phyloP scores from a whole-genome alignment of 2,113 vertebrate species.

The Aphelocoma coerulescens region DNA sequence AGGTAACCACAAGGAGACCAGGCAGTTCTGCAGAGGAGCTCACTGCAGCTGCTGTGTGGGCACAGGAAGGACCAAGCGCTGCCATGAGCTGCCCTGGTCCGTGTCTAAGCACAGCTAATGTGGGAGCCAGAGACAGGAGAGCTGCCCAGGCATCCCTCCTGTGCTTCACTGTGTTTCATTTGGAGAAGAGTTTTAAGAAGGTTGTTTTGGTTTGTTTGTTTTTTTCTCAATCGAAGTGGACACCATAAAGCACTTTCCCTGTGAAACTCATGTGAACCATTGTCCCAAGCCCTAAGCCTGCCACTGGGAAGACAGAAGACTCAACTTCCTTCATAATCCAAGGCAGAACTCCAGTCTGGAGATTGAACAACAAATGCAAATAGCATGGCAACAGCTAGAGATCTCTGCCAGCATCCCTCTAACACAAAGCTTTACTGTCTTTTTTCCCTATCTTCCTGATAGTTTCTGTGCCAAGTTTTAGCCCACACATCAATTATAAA shows the following conservation, averaged over 20 bases:
- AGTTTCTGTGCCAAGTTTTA: conserved; percentile 33
- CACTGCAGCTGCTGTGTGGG: neutral
- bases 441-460: neutral
- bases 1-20: neutral
- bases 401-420: neutral
- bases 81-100: rapidly evolving
- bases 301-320: neutral
- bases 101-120: rapidly evolving
- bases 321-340: neutral
- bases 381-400: neutral
- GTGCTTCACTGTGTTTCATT: neutral
- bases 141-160: neutral
- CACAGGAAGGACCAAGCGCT: neutral
- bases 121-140: neutral
- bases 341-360: neutral
- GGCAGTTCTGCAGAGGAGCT: neutral
- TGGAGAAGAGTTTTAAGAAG: neutral
- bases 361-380: neutral
- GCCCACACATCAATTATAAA: conserved; percentile 49
- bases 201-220: neutral
- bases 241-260: neutral
- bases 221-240: neutral
- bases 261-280: neutral
- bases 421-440: conserved; percentile 44
- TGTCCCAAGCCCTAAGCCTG: neutral